Conservation (phyloP, 2,797 vertebrate genomes). For the Enteromius mattozi region DNA sequence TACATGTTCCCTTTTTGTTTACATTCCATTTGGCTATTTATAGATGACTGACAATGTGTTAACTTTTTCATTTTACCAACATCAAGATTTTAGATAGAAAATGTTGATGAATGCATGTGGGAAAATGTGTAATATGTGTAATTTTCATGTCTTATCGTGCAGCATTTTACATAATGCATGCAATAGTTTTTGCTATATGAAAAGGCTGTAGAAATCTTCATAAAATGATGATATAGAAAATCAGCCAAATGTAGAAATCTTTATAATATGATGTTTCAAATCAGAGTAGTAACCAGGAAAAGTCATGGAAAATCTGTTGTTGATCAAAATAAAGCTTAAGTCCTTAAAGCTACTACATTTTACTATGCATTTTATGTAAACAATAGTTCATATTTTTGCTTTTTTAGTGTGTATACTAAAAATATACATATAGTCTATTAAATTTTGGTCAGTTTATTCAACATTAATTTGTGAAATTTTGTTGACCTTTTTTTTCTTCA, state of each 20-base stretch:
- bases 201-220: not conserved
- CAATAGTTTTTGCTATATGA: not conserved
- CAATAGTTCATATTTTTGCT: not conserved
- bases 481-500: not conserved
- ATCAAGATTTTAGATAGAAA: not conserved
- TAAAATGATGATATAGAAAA: not conserved
- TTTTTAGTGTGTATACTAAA: not conserved
- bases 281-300: not conserved
- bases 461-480: not conserved
- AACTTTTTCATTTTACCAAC: not conserved
- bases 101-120: not conserved
- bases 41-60: not conserved
- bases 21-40: not conserved
- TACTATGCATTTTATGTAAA: not conserved
- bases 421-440: not conserved
- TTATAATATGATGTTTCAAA: not conserved
- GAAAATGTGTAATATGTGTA: not conserved
- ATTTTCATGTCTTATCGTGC: not conserved
- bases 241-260: not conserved
- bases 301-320: not conserved
- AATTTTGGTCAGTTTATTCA: not conserved
- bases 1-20: slow-evolving; percentile 12
- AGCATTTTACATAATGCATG: not conserved
- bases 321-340: not conserved
- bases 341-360: not conserved